A percentile compares a stretch with the other conserved stretches of the same genome.
Evolutionary conservation across 2,888 invertebrate species (phyloP).

Genomic region (Morpho helenor): DNA sequence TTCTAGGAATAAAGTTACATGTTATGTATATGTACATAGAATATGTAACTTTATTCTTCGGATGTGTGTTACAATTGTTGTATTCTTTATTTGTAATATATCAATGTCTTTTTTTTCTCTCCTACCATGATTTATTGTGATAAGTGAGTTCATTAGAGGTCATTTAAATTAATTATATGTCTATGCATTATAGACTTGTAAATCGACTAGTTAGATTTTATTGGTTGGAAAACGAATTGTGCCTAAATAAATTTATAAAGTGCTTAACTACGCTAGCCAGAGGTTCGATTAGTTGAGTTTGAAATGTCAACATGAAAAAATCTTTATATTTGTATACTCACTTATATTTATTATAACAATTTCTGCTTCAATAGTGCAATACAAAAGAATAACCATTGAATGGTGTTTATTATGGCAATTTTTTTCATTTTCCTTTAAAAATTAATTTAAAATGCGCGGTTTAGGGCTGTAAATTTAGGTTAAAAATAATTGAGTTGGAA

Average conservation of each 20-base stretch:
- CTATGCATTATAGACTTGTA: slow-evolving; percentile 19
- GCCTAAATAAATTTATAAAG: slow-evolving; percentile 37
- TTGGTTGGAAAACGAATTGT: slow-evolving; percentile 30
- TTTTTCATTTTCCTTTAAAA: slow-evolving; percentile 40
- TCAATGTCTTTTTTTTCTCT: slow-evolving; percentile 11
- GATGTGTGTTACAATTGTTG: slow-evolving; percentile 7
- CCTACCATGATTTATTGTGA: slow-evolving; percentile 8
- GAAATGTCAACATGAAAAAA: slow-evolving; percentile 15
- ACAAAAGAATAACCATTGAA: slow-evolving; percentile 56
- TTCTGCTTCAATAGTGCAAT: slow-evolving; percentile 63
- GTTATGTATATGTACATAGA: too few relatives aligned
- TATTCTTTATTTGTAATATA: slow-evolving; percentile 9
- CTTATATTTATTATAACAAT: slow-evolving; percentile 20
- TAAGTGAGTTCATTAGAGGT: slow-evolving; percentile 13
- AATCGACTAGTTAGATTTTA: slow-evolving; percentile 10
- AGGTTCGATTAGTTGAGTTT: slow-evolving; percentile 19
- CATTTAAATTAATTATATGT: slow-evolving; percentile 19
- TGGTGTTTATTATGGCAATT: slow-evolving; percentile 54
- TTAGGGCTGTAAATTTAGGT: slow-evolving; percentile 68
- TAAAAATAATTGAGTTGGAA: slow-evolving; percentile 47
- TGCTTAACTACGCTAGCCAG: slow-evolving; percentile 36
- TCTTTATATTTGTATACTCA: slow-evolving; percentile 18
- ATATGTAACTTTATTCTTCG: too few relatives aligned
- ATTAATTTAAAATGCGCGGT: slow-evolving; percentile 27
- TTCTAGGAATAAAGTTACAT: too few relatives aligned